phyloP scores from a whole-genome alignment of 2,797 vertebrate species.

The Neostethus bicornis region DNA sequence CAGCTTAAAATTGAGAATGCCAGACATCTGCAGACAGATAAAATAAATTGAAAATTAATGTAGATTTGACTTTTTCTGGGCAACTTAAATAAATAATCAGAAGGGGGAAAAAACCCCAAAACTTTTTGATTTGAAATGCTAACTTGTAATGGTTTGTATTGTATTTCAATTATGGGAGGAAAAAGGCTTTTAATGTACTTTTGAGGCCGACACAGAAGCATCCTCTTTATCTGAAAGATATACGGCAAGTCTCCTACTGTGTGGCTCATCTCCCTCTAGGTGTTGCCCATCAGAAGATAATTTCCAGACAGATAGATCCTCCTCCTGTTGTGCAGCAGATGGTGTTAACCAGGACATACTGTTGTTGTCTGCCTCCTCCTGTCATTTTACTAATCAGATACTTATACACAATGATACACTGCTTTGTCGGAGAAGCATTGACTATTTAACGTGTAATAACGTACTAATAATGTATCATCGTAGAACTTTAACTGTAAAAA shows the following conservation, averaged over 20 bases:
- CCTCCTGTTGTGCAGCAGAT: slow-evolving; percentile 73
- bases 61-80: no score
- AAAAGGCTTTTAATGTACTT: neutral
- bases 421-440: slow-evolving; percentile 11
- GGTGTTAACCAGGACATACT: slow-evolving; percentile 58
- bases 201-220: neutral
- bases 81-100: no score
- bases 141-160: neutral
- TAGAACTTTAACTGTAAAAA: neutral
- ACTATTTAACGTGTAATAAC: slow-evolving; percentile 2
- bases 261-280: slow-evolving; percentile 50
- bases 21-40: no score
- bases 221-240: slow-evolving; percentile 28
- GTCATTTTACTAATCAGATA: slow-evolving; percentile 60
- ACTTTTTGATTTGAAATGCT: slow-evolving; percentile 1
- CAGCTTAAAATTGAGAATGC: no score
- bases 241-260: slow-evolving; percentile 38
- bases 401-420: slow-evolving; percentile 60
- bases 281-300: slow-evolving; percentile 69
- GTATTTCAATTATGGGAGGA: neutral
- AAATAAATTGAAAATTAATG: no score
- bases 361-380: slow-evolving; percentile 53
- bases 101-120: no score
- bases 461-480: neutral
- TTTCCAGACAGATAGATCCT: slow-evolving; percentile 68